Percentiles rank a stretch among this genome's conserved stretches.
phyloP scores from a whole-genome alignment of 2,797 vertebrate genomes.

The Monodelphis domestica region DNA sequence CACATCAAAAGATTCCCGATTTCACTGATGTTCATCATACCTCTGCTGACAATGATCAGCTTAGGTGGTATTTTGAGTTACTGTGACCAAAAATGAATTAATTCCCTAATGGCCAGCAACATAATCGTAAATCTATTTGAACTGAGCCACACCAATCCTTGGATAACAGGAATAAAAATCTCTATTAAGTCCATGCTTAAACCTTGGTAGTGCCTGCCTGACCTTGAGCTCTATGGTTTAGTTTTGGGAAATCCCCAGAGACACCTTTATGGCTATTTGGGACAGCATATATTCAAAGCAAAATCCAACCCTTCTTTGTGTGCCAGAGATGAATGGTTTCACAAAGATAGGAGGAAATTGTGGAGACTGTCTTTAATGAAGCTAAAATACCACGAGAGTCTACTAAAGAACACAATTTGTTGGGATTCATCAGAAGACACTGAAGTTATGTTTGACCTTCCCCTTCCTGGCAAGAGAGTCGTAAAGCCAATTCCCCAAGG shows the following conservation, averaged over 20 bases:
- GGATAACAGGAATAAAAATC: background rate
- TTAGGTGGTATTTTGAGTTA: background rate
- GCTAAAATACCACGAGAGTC: background rate
- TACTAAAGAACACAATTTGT: background rate
- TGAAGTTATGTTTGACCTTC: background rate
- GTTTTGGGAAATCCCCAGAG: background rate
- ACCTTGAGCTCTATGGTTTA: background rate
- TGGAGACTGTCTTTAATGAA: background rate
- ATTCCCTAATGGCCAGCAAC: background rate
- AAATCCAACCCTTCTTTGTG: background rate
- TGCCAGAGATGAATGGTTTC: background rate
- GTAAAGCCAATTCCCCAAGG: background rate
- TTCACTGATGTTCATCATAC: no score
- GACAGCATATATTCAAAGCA: background rate
- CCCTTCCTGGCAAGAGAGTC: background rate
- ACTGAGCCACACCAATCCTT: background rate
- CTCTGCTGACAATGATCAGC: no score
- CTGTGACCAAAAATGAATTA: background rate
- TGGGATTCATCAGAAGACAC: background rate
- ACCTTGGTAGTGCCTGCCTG: background rate
- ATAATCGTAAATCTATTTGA: background rate
- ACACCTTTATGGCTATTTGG: background rate
- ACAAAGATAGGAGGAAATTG: background rate
- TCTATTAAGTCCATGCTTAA: background rate
- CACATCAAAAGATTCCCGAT: no score